Evolutionary conservation across 2,888 invertebrate species (phyloP), one percentile per base, ranked within the genome.

Genomic region (Empis stercorea): DNA sequence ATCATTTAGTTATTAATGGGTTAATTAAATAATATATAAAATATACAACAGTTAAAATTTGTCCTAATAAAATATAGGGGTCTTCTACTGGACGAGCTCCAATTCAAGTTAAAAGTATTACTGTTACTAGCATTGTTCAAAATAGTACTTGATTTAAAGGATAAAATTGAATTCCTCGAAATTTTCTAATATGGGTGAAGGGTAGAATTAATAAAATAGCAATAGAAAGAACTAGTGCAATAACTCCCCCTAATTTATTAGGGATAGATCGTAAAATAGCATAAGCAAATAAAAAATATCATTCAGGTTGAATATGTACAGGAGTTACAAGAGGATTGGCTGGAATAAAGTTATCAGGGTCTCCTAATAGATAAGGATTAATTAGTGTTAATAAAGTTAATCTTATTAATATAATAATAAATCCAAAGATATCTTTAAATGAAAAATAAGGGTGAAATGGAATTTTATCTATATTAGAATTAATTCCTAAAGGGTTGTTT

Each of bases 241-340:
- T 59, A 46, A 85, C 84, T 52, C 85, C 84, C 45, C 84, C 83
- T 70, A 84, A 61, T 75, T 87, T 85, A 71, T 82, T 85, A 7
- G 85, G 84, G 48, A 87, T 83, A 36, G 84, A 83, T 23, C 85
- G 85, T 59, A 87, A 56, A 72, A 87, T 85, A 15, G 84, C 81
- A 66, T 86, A 86, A 13, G 85, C 84, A 73, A 85, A 86, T 73
- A 87, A 65, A 59, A 86, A 87, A 65, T 87, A 87, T 79, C 84
- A 87, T 76, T 87, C 86, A 41, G 84, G 85, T 76, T 86, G 81
- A 72, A 86, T 86, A 61, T 85, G 85, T 9, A 75, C 63, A 0
- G 85, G 84, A 0, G 84, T 84, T 14, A 79, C 60, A 52, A 63
- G 45, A 0, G 60, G 61, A 16, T 63, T 61, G 4, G 61, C 63